Evolutionary conservation across 2,888 invertebrate genomes (phyloP).

Genomic region (Eubasilissa splendida): DNA sequence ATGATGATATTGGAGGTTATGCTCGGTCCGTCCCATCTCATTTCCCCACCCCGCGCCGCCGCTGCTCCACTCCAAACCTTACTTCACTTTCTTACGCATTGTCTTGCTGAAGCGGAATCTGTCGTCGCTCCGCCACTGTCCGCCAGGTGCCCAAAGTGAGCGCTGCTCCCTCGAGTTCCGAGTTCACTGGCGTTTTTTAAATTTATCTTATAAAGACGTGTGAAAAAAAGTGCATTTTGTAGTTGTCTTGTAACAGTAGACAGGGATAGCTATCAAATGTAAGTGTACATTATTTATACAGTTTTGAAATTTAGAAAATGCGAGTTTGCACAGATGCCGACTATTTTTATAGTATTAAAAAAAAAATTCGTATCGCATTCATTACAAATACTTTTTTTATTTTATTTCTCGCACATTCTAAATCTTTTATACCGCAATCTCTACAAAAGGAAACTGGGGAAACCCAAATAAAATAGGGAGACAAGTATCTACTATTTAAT

Average conservation of each 20-base stretch:
- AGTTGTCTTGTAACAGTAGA: slow-evolving; percentile 16
- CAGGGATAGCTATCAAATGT: slow-evolving; percentile 19
- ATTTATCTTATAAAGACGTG: neutral
- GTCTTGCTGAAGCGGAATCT: slow-evolving; percentile 49
- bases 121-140: slow-evolving; percentile 30
- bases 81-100: slow-evolving; percentile 50
- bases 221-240: neutral
- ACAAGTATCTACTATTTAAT: no score
- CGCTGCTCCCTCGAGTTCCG: slow-evolving; percentile 33
- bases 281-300: neutral
- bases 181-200: slow-evolving; percentile 8
- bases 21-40: neutral
- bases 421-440: no score
- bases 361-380: no score
- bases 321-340: no score
- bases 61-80: neutral
- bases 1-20: neutral
- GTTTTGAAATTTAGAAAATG: no score
- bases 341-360: no score
- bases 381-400: no score
- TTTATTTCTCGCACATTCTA: no score
- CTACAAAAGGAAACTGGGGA: no score
- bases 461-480: no score
- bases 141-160: slow-evolving; percentile 43
- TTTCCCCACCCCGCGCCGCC: neutral